Percentiles rank a stretch among this genome's conserved stretches.
phyloP scores from a whole-genome alignment of 2,888 invertebrate species.

The Cerastis leucographa region DNA sequence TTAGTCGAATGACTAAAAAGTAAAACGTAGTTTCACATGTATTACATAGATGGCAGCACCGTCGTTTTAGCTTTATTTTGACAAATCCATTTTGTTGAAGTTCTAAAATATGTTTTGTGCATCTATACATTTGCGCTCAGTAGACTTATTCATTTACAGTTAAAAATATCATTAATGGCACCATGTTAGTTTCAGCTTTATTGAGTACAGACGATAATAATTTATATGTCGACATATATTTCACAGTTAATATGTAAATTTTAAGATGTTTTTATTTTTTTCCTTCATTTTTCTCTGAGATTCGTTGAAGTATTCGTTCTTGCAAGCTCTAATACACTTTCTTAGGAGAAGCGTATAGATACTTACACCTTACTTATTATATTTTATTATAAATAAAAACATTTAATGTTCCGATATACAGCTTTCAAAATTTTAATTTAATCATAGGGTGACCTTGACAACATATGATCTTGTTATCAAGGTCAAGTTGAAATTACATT shows the following conservation, averaged over 20 bases:
- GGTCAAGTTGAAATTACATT: conserved; percentile 13
- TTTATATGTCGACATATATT: conserved; percentile 37
- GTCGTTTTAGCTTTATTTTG: neutral
- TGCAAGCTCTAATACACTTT: conserved; percentile 66
- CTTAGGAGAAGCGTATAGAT: conserved; percentile 56
- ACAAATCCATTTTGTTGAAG: neutral
- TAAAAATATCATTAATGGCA: conserved; percentile 84
- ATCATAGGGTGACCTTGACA: conserved; percentile 1
- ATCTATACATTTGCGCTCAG: conserved; percentile 22
- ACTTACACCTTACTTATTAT: conserved; percentile 42
- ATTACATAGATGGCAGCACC: conserved; percentile 23
- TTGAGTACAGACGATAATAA: conserved; percentile 55
- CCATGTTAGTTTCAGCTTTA: conserved; percentile 76
- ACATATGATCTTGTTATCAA: conserved; percentile 11
- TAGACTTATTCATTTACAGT: conserved; percentile 62
- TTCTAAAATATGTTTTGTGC: neutral
- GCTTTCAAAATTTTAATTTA: conserved; percentile 37
- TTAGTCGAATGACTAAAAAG: neutral
- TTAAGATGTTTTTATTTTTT: neutral
- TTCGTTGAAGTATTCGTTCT: conserved; percentile 59
- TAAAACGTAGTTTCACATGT: neutral
- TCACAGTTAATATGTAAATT: conserved; percentile 5
- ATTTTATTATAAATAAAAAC: conserved; percentile 44
- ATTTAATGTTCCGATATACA: conserved; percentile 28
- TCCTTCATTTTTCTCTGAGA: conserved; percentile 52